Base-by-base conservation (phyloP, 2,888 invertebrate species). In the Hanleya hanleyi region DNA sequence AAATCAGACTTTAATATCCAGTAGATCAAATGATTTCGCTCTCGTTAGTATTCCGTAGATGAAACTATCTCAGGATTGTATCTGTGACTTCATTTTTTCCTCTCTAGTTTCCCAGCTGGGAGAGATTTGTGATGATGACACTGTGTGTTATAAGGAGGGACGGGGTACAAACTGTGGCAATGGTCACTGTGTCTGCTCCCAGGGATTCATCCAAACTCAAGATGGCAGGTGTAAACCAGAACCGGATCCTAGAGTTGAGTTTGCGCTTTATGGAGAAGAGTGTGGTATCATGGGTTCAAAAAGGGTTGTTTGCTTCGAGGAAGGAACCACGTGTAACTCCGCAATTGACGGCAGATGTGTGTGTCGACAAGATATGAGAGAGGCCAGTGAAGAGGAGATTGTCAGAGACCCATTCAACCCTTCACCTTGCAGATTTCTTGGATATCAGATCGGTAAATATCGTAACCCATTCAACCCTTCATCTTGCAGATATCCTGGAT, bases 221-320 rank as follows among this genome's bases (percentile, higher is more conserved):
- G 81, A 81, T 67, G 81, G 83, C 15, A 75, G 83, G 2, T 83
- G 83, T 70, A 80, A 80, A 67, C 71, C 57, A 15, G 29, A 2
- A 22, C 57, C 57, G 2, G 57, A 57, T 2, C 29, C 29, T 26
- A 22, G 57, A 29, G 26, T 57, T 4, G 22, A 57, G 32, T 57
- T 29, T 9, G 57, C 57, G 2, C 57, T 57, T 22, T 57, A 29
- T 29, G 57, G 57, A 32, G 57, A 57, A 29, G 57, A 15, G 26
- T 57, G 57, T 57, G 57, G 57, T 1, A 22, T 29, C 29, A 15
- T 29, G 15, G 57, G 57, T 4, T 1, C 22, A 1, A 57, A 22
- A 26, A 57, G 57, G 57, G 29, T 57, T 26, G 9, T 57, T 7
- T 57, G 57, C 26, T 22, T 29, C 4, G 57, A 57, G 26, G 26